phyloP scores from a whole-genome alignment of 2,797 vertebrate genomes.

The Microctenopoma stevenorrisi region DNA sequence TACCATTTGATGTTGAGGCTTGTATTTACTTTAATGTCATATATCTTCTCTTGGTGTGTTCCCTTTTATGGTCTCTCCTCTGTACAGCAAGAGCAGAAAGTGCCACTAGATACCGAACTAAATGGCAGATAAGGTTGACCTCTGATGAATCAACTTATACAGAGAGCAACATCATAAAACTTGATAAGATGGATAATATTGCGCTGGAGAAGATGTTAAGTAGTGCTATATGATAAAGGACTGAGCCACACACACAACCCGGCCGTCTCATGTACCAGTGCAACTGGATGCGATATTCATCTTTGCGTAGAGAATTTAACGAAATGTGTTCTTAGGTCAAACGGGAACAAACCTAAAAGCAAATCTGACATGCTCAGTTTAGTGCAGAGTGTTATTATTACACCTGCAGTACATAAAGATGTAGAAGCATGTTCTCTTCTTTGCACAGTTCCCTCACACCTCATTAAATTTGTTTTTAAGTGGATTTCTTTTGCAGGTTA shows the following conservation, averaged over 20 bases:
- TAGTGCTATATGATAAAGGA: constrained; percentile 27
- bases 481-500: constrained; percentile 63
- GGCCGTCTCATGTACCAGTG: neutral
- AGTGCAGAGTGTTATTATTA: constrained; percentile 41
- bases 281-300: constrained; percentile 11
- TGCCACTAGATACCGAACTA: constrained; percentile 19
- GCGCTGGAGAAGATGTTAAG: constrained; percentile 25
- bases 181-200: constrained; percentile 42
- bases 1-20: constrained; percentile 17
- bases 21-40: constrained; percentile 18
- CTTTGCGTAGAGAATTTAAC: constrained; percentile 20
- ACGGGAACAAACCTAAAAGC: constrained; percentile 28
- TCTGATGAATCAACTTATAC: constrained; percentile 40
- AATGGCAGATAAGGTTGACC: constrained; percentile 45
- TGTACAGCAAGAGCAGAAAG: constrained; percentile 9
- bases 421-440: constrained; percentile 37
- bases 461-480: constrained; percentile 65
- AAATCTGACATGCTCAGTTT: constrained; percentile 23
- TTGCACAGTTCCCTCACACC: constrained; percentile 53
- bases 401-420: constrained; percentile 49
- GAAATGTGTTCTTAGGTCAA: constrained; percentile 39
- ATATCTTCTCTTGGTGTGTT: constrained; percentile 7
- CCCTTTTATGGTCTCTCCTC: neutral
- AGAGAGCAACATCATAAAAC: constrained; percentile 41
- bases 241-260: neutral